A percentile compares a stretch with the other conserved stretches of the same genome.
These are phyloP conservation scores for Progne subis DNA, from an alignment of 2,113 vertebrate genomes.

Conservation along the genomic window DNA sequence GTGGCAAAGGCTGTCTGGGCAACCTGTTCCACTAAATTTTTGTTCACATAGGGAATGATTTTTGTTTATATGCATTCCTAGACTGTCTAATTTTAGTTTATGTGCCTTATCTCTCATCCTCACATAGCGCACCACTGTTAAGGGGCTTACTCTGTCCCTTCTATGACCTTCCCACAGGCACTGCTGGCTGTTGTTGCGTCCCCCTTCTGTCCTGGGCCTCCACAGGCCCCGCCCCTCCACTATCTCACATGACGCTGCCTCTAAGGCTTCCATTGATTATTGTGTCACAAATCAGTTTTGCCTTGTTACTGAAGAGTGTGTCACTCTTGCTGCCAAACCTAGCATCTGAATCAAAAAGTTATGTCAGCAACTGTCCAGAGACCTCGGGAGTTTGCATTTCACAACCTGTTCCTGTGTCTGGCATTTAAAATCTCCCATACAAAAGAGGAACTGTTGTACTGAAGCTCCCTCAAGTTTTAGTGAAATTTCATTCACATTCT, in stretches of 20 bases:
- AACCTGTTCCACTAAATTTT: not conserved
- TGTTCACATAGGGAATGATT: not conserved
- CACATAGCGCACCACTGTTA: accelerated
- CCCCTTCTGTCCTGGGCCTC: not conserved
- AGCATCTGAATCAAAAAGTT: not conserved
- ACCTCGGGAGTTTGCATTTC: not conserved
- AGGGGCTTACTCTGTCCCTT: not conserved
- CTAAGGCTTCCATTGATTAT: not conserved
- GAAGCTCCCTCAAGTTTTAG: not conserved
- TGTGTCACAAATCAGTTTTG: not conserved
- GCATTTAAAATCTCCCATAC: not conserved
- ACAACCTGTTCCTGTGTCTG: not conserved
- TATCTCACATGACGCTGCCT: not conserved
- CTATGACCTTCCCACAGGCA: not conserved
- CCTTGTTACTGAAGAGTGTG: not conserved
- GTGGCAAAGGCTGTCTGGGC: not conserved
- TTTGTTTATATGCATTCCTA: not conserved
- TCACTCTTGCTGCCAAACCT: not conserved
- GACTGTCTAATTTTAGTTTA: not conserved
- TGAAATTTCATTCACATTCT: not conserved
- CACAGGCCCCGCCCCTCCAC: not conserved
- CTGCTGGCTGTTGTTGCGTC: not conserved
- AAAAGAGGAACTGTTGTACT: not conserved
- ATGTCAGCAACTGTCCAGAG: not conserved
- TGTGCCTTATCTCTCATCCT: not conserved